phyloP scores from a whole-genome alignment of 2,113 vertebrate species.

The Muscicapa adusta region DNA sequence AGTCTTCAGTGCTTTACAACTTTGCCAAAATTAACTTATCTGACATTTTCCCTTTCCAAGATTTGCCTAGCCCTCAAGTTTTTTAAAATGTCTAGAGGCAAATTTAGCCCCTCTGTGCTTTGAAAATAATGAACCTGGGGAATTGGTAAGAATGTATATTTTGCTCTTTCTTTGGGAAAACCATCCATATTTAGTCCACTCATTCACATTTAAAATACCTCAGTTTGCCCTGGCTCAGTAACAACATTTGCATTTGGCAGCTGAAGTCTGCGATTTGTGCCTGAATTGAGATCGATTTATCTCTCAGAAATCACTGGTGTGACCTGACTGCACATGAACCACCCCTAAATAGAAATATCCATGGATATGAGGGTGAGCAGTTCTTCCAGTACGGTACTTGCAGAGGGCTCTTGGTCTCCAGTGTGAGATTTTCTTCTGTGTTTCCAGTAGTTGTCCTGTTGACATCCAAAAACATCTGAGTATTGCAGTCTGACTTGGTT shows the following conservation, averaged over 20 bases:
- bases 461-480: not conserved
- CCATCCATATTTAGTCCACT: not conserved
- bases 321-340: conserved; percentile 31
- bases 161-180: not conserved
- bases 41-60: not conserved
- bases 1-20: not conserved
- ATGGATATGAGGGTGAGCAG: not conserved
- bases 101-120: not conserved
- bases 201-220: not conserved
- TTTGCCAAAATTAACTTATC: not conserved
- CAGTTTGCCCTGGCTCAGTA: not conserved
- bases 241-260: conserved; percentile 31
- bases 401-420: not conserved
- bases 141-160: not conserved
- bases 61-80: not conserved
- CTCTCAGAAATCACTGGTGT: conserved; percentile 31
- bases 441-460: not conserved
- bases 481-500: not conserved
- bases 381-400: not conserved
- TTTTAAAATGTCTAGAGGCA: not conserved
- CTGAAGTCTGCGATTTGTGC: conserved; percentile 23
- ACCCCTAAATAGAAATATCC: not conserved
- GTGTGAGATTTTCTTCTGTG: not conserved
- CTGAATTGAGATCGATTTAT: conserved; percentile 22
- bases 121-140: not conserved